Base-by-base conservation (phyloP, 2,113 vertebrate species). In the Chlamydotis undulata region DNA sequence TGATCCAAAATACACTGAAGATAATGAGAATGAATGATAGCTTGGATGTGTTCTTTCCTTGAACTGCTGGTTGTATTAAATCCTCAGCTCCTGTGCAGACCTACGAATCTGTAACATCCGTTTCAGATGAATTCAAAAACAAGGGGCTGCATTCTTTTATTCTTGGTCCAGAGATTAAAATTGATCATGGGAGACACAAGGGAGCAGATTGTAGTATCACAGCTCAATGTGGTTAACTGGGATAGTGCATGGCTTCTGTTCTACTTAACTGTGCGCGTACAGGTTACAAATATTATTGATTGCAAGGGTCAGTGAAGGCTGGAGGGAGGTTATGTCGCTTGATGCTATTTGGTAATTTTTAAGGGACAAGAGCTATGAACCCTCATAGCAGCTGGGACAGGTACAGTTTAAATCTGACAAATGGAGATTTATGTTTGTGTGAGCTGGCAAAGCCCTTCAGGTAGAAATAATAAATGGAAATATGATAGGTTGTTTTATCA, bases 401-500 rank as follows among this genome's bases (percentile, higher is more conserved):
- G 91, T 94, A 95, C 81, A 91, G 96, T 97, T 98, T 98, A 97
- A 96, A 96, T 94, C 90, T 98, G 97, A 97, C 97, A 98, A 97
- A 98, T 98, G 95, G 98, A 97, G 97, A 98, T 97, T 96, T 97
- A 97, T 97, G 96, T 93, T 95, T 95, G 93, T 96, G 93, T 96
- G 90, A 98, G 93, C 93, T 97, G 83, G 97, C 94, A 96, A 82
- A 98, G 94, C 91, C 95, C 96, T 97, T 98, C 97, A 96, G 95
- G 96, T 97, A 97, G 96, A 98, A 98, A 98, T 97, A 98, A 97
- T 97, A 97, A 98, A 98, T 97, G 97, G 86, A 98, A 98, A 97
- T 98, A 94, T 98, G 96, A 98, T 97, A 97, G 92, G 90, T 94
- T 97, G 90, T 79, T 95, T 97, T 97, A 96, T 98, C 95, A 93